Evolutionary conservation across 1,140 invertebrate genomes (phyloP), one percentile per base, ranked within the genome.

Genomic region (Bactericera cockerelli): DNA sequence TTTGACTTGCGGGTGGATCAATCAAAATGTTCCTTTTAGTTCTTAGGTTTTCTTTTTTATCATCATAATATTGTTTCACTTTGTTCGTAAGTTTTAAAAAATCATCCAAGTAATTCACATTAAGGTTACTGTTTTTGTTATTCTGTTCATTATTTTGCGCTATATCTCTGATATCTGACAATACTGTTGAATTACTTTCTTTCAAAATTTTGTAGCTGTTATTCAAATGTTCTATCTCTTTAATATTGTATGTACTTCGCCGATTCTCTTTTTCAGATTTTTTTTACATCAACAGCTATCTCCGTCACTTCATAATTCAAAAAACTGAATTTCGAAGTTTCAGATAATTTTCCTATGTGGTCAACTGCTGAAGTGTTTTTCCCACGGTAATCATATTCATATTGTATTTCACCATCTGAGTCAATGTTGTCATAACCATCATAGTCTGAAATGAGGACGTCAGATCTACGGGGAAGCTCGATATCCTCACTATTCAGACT

Each of bases 51-150:
- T 49, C 42, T n/a, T 49, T 49, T 16, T 49, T 49, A 10, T 49
- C 42, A 8, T 49, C 42, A 49, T 49, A 49, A n/a, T 49, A 49
- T 49, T 49, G 6, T 16, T n/a, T 49, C n/a, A 49, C 42, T 49
- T 49, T 49, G 22, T 49, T 16, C 6, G 22, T 22, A 19, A 19
- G 42, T 49, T 49, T 49, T 22, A 49, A 22, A 16, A 49, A 49
- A 22, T 49, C 42, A 16, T 49, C 42, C 19, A 49, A 19, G 19
- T 49, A 22, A 49, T 49, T 49, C 22, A 49, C n/a, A 22, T 49
- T 49, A 6, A 49, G 8, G 19, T 49, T 49, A 10, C 8, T 49
- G 22, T n/a, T n/a, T 10, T 49, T 49, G 22, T 49, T 49, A n/a
- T 49, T 49, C 19, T 49, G 4, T 19, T 6, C 19, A 49, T 19